Evolutionary conservation across 2,797 vertebrate genomes (phyloP), one percentile per base, ranked within the genome.

Genomic region (Danio choprae): DNA sequence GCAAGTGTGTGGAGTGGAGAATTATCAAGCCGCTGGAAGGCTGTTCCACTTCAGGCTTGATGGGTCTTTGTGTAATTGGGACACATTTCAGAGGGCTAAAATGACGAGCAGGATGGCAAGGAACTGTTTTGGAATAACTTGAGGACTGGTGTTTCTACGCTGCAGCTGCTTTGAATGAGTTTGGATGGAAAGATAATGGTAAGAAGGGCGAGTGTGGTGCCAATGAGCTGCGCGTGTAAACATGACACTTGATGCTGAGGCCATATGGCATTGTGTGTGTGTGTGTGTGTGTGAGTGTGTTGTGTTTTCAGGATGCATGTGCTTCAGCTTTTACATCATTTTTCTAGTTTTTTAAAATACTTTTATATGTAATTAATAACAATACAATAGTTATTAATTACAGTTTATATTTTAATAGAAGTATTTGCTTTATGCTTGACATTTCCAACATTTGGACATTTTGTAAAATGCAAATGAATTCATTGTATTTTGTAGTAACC

Each of bases 231-330:
- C 74, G 82, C 84, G 83, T 87, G 85, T 72, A 60, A 69, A 77
- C 71, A 82, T 89, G 93, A 93, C 88, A 94, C 91, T 89, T 93
- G 93, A 94, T 93, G 91, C 92, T 89, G 77, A 78, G 89, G 85
- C 89, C 92, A 93, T 92, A 92, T 93, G 92, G 92, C 83, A 70
- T 75, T 73, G 59, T 69, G 56, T 44, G 63, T 73, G 67, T 15
- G 22, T 41, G 68, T 75, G 84, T 43, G 81, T 74, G 60, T 72
- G 78, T 56, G 59, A 18, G 64, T 44, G 63, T 20, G 36, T 15
- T 73, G 44, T 59, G 38, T 4, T 29, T 7, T 48, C 20, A 59
- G 40, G 29, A 40, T 16, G 44, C 22, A 6, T 70, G 43, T 69
- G 40, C 59, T 63, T 75, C 11, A n/a, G 4, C 1, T 36, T 59